Conservation (phyloP, 1,140 invertebrate species). For the Drosophila bocqueti region DNA sequence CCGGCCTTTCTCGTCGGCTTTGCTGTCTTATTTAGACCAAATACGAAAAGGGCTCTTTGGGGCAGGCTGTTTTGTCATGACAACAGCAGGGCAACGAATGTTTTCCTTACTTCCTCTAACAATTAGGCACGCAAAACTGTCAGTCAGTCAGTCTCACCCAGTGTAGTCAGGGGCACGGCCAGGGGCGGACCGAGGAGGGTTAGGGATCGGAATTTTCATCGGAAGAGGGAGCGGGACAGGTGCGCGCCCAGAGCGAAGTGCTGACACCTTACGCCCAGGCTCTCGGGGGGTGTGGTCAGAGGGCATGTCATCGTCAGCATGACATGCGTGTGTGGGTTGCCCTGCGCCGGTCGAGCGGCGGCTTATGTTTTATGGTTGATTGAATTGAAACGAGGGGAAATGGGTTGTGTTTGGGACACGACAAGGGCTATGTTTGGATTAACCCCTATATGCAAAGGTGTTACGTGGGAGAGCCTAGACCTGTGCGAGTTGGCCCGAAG, state of each 20-base stretch:
- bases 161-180: conserved; percentile 25
- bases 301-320: conserved; percentile 49
- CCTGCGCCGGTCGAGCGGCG: conserved; percentile 7
- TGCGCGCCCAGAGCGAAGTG: conserved; percentile 50
- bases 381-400: conserved; percentile 64
- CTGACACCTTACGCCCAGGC: conserved; percentile 56
- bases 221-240: conserved; percentile 17
- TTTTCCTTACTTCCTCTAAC: conserved; percentile 57
- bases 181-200: background rate
- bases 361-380: conserved; percentile 68
- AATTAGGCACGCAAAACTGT: conserved; percentile 69
- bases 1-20: background rate
- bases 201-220: background rate
- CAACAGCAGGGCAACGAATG: conserved; percentile 46
- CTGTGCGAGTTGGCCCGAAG: background rate
- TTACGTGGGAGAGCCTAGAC: conserved; percentile 4
- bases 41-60: conserved; percentile 4
- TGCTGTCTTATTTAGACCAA: conserved; percentile 24
- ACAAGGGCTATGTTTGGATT: conserved; percentile 8
- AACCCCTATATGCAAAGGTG: conserved; percentile 7
- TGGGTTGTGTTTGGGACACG: conserved; percentile 2
- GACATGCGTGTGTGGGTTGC: conserved; percentile 41
- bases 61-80: conserved; percentile 17
- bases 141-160: conserved; percentile 20
- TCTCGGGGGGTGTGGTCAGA: conserved; percentile 27